Percentiles rank a stretch among this genome's conserved stretches.
Evolutionary conservation across 2,888 invertebrate species (phyloP).

Genomic region (Athalia rosae): DNA sequence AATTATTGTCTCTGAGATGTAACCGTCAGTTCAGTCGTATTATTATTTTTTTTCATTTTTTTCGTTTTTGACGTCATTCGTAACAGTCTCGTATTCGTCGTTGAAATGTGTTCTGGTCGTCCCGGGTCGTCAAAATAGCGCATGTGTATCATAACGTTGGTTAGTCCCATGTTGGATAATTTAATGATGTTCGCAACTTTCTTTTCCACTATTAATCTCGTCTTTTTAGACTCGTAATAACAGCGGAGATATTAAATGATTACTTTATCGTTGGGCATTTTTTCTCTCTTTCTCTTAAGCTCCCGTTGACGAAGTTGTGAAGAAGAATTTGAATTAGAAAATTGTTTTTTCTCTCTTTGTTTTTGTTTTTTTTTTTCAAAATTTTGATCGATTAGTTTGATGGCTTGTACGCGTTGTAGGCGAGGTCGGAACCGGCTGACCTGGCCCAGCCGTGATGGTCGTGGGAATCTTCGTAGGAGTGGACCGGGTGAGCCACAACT

Average conservation of each 20-base stretch:
- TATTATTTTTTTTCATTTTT: neutral
- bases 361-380: no score
- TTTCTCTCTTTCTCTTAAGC: conserved; percentile 23
- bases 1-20: neutral
- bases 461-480: conserved; percentile 69
- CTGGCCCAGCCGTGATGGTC: conserved; percentile 81
- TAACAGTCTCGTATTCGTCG: conserved; percentile 34
- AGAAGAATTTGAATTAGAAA: conserved; percentile 3
- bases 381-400: conserved; percentile 57
- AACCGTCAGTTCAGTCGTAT: neutral
- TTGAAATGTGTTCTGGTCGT: conserved; percentile 10
- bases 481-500: conserved; percentile 73
- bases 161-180: conserved; percentile 33
- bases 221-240: neutral
- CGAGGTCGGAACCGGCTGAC: conserved; percentile 81
- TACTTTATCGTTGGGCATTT: conserved; percentile 34
- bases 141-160: neutral
- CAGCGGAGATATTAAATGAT: neutral
- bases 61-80: conserved; percentile 4
- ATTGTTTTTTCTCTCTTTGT: conserved; percentile 38
- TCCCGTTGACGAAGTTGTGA: conserved; percentile 41
- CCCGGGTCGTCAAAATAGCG: conserved; percentile 37
- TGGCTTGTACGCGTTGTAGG: conserved; percentile 81
- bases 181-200: conserved; percentile 9
- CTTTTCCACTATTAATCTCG: neutral